Base-by-base conservation (phyloP, 2,888 invertebrate species). In the Stenichneumon culpator region DNA sequence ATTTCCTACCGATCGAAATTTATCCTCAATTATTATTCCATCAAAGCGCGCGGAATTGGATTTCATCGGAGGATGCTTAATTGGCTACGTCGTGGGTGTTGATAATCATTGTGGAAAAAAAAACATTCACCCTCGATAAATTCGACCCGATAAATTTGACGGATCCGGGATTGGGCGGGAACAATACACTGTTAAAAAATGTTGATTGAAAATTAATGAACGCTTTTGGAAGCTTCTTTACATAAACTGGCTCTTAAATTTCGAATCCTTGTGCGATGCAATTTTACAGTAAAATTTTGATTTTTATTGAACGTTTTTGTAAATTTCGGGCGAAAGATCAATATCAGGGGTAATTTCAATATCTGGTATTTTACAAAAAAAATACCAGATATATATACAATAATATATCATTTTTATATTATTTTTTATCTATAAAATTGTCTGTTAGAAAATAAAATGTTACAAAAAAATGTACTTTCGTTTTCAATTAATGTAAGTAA, bases 21-120 rank as follows among this genome's bases (percentile, higher is more conserved):
- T 69, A 82, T 84, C 68, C 60, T 69, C 60, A 73, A 78, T 82
- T 74, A 69, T 73, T 84, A 68, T 74, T 82, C 70, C 52, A 69
- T 69, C 67, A 5, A 63, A 22, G 22, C 50, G 36, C 22, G 73
- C 36, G 60, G 28, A 70, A 75, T 77, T 68, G 19, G 72, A 73
- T 77, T 68, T 36, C 54, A 39, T 77, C 44, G 11, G 67, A 14
- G 67, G 67, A 57, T 19, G 77, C 72, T 77, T 84, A 73, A 84
- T 84, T 82, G 82, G 82, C 82, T 65, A 6, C 63, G 47, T 54
- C 25, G 57, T 57, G 57, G 25, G 57, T 57, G 57, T 25, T 25
- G 57, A 57, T 57, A 25, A 57, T 47, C 11, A 22, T 25, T 25
- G 57, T 25, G 25, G 14, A 22, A 25, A 22, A 57, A 57, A 47